Base-by-base conservation (phyloP, 2,888 invertebrate species). In the Tenthredo mesomela region DNA sequence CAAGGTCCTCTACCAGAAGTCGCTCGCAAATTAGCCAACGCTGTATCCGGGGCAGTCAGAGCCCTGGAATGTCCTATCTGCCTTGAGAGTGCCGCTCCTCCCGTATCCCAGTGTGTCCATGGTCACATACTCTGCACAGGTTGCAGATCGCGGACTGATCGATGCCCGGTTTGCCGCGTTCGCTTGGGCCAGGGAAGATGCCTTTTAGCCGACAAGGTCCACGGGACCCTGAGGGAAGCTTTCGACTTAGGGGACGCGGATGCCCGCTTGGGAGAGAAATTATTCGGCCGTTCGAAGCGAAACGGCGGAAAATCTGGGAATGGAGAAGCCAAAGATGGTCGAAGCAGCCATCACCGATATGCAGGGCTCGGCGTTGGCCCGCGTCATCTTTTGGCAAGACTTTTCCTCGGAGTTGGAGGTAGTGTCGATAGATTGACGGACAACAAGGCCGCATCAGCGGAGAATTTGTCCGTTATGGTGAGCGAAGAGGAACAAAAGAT, bases 1-100 rank as follows among this genome's bases (percentile, higher is more conserved):
- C 90, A 91, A 54, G 91, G 92, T 29, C 91, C 93, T 43, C 85
- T 93, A 5, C 91, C 93, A n/a, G 91, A 92, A 50, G 90, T 93
- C 4, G 91, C 92, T 0, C 87, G 86, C 10, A 92, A 91, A 84
- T 89, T 93, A 47, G 91, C 90, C 9, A 90, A 88, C 73, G 92
- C 92, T 0, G 86, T 93, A 18, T 92, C 93, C 18, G 91, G 91
- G 5, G 88, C 90, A 6, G 92, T 92, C 47, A 87, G 86, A 47
- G 89, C 89, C 2, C 92, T 96, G 89, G 96, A 96, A 90, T 96
- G 96, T 87, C 96, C 96, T 29, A 95, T 96, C 87, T 96, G 96
- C 91, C 93, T 95, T 89, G 96, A 96, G 90, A 95, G 95, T 92
- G 95, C 95, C 92, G 94, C 94, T 89, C 95, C 95, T 82, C 95